These are phyloP conservation scores for Paramisgurnus dabryanus DNA, from an alignment of 2,113 vertebrate genomes.

Conservation along the genomic window DNA sequence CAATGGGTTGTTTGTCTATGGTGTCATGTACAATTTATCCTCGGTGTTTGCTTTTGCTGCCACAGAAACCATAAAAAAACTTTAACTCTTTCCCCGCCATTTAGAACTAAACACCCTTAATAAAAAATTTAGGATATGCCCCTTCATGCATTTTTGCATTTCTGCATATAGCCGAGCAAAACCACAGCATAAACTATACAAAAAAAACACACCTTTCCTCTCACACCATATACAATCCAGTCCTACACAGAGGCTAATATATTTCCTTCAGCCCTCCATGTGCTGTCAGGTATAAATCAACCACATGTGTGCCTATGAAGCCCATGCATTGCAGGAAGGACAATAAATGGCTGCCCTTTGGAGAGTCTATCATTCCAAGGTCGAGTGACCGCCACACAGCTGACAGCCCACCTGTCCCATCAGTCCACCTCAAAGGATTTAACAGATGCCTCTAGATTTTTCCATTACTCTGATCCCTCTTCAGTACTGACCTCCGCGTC, in stretches of 20 bases:
- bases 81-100: too few species aligned
- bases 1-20: too few species aligned
- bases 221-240: background rate
- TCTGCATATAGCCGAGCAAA: too few species aligned
- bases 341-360: conserved; percentile 46
- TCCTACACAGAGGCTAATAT: conserved; percentile 21
- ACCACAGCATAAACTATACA: too few species aligned
- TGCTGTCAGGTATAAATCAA: conserved; percentile 71
- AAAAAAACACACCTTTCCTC: background rate
- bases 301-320: conserved; percentile 60
- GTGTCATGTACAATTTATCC: too few species aligned
- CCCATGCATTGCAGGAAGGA: conserved; percentile 18
- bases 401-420: conserved; percentile 14
- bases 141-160: too few species aligned
- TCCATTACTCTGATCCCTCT: conserved; percentile 5
- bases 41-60: too few species aligned
- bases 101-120: too few species aligned
- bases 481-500: conserved; percentile 19
- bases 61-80: too few species aligned
- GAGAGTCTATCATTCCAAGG: conserved; percentile 55
- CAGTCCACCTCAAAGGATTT: conserved; percentile 21
- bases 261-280: conserved; percentile 47
- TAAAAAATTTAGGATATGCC: background rate
- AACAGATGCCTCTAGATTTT: conserved; percentile 9
- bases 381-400: conserved; percentile 41